A percentile compares a stretch with the other conserved stretches of the same genome.
Evolutionary conservation across 2,888 invertebrate species (phyloP).

Genomic region (Eupithecia vulgata): DNA sequence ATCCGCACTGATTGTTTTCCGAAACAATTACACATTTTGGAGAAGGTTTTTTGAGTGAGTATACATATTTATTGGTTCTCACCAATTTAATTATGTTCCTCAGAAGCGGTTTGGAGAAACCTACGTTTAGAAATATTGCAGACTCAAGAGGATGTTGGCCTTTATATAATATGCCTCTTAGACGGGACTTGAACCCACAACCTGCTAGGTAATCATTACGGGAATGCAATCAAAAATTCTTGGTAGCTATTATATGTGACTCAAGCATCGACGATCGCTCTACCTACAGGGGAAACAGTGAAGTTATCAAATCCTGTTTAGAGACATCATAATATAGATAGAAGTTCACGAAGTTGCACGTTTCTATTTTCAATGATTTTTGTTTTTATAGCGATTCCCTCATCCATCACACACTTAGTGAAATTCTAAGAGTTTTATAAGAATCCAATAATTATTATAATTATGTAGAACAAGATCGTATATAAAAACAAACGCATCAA

Average conservation of each 20-base stretch:
- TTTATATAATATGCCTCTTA: background rate
- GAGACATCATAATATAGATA: no score
- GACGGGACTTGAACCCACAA: no score
- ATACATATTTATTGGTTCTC: background rate
- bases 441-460: background rate
- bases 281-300: no score
- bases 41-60: background rate
- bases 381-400: no score
- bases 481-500: background rate
- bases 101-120: background rate
- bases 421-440: background rate
- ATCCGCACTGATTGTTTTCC: constrained; percentile 49
- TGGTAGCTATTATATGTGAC: no score
- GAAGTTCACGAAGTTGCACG: no score
- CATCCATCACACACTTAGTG: background rate
- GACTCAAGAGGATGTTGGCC: background rate
- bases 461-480: background rate
- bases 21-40: constrained; percentile 41
- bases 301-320: no score
- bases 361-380: no score
- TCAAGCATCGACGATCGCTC: no score
- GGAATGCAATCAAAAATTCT: no score
- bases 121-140: background rate
- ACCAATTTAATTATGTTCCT: background rate
- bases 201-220: no score